phyloP scores from a whole-genome alignment of 1,140 invertebrate species.

The Trichogramma pretiosum region DNA sequence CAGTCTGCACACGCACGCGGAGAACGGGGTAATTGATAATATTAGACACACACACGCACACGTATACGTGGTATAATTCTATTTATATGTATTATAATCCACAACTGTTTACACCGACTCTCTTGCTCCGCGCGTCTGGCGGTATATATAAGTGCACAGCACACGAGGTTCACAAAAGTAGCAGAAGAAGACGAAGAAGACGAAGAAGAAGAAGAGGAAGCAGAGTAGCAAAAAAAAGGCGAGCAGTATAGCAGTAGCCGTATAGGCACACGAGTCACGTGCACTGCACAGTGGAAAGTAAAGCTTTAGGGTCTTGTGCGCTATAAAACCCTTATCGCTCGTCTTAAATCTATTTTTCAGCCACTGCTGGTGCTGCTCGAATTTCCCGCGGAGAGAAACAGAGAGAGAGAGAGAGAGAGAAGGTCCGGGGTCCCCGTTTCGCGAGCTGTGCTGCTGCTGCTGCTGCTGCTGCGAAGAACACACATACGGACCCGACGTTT shows the following conservation, averaged over 20 bases:
- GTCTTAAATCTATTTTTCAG: not conserved
- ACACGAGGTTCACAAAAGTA: not conserved
- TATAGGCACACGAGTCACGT: conserved; percentile 8
- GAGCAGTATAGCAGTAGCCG: not conserved
- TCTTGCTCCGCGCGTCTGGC: not conserved
- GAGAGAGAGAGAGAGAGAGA: conserved; percentile 5
- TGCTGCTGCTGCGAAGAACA: not conserved
- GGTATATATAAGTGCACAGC: not conserved
- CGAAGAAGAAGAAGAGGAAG: no score
- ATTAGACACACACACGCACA: not conserved
- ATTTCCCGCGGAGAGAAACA: no score
- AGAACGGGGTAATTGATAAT: not conserved
- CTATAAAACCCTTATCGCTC: conserved; percentile 11
- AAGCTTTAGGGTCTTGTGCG: no score
- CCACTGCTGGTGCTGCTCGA: conserved; percentile 15
- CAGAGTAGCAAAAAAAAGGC: conserved; percentile 7
- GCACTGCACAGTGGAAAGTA: conserved; percentile 5
- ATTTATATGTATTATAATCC: no score
- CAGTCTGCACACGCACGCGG: not conserved
- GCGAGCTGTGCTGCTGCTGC: no score
- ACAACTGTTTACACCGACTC: no score
- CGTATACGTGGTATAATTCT: no score
- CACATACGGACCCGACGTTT: not conserved
- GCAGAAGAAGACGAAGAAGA: no score
- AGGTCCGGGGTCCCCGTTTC: conserved; percentile 1